Evolutionary conservation across 1,140 invertebrate genomes (phyloP).

Genomic region (Lutraria rhynchaena): DNA sequence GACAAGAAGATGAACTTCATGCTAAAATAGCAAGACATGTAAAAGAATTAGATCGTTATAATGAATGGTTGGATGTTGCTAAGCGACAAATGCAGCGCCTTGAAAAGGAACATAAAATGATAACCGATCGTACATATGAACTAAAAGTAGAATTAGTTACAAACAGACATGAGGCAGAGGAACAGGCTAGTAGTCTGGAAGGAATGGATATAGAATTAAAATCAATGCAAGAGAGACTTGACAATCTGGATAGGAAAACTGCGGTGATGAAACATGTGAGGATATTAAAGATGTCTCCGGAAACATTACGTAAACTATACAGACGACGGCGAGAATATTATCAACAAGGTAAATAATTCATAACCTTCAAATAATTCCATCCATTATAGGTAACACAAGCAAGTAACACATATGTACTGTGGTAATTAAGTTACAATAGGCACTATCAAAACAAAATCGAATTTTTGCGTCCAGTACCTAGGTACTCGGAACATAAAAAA

Average conservation of each 20-base stretch:
- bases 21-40: slow-evolving; percentile 56
- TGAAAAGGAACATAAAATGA: slow-evolving; percentile 63
- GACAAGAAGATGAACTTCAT: slow-evolving; percentile 63
- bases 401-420: too few relatives aligned
- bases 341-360: slow-evolving; percentile 50
- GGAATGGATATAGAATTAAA: slow-evolving; percentile 67
- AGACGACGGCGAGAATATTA: slow-evolving; percentile 50
- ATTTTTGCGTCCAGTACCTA: too few relatives aligned
- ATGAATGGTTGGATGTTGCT: slow-evolving; percentile 63
- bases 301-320: slow-evolving; percentile 63
- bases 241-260: slow-evolving; percentile 64
- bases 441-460: too few relatives aligned
- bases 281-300: slow-evolving; percentile 64
- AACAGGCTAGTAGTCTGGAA: slow-evolving; percentile 58
- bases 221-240: slow-evolving; percentile 61
- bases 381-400: too few relatives aligned
- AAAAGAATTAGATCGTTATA: slow-evolving; percentile 56
- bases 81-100: slow-evolving; percentile 63
- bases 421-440: too few relatives aligned
- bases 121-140: slow-evolving; percentile 69
- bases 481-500: too few relatives aligned
- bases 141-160: slow-evolving; percentile 70
- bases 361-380: too few relatives aligned
- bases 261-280: slow-evolving; percentile 66
- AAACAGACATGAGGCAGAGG: slow-evolving; percentile 65